Conservation (phyloP, 1,140 invertebrate genomes). For the Amyelois transitella region DNA sequence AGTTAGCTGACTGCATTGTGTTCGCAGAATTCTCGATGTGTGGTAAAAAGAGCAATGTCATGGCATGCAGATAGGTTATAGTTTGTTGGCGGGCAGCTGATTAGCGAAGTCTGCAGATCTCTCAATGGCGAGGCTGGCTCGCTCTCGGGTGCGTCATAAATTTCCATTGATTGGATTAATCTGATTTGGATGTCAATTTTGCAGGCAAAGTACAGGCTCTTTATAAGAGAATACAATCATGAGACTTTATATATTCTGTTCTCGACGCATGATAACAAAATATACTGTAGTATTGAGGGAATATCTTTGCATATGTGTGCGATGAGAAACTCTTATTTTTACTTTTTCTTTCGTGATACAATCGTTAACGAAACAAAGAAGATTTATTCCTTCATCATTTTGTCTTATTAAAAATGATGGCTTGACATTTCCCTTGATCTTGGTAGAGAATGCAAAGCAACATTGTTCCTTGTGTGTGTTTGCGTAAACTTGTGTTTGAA, state of each 20-base stretch:
- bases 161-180: constrained; percentile 76
- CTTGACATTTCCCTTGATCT: constrained; percentile 34
- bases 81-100: constrained; percentile 46
- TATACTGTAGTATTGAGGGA: constrained; percentile 49
- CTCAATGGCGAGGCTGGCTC: constrained; percentile 52
- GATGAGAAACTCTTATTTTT: constrained; percentile 39
- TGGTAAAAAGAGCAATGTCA: constrained; percentile 22
- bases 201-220: constrained; percentile 62
- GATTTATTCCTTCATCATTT: constrained; percentile 66
- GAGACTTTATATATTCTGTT: constrained; percentile 53
- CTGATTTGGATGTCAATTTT: constrained; percentile 75
- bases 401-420: constrained; percentile 67
- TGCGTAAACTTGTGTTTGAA: no score
- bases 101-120: constrained; percentile 55
- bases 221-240: constrained; percentile 67
- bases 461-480: constrained; percentile 1
- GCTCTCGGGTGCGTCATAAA: constrained; percentile 72
- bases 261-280: constrained; percentile 55
- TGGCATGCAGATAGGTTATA: constrained; percentile 37
- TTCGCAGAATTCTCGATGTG: constrained; percentile 9
- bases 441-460: constrained; percentile 17
- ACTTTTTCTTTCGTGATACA: constrained; percentile 45
- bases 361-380: constrained; percentile 60
- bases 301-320: constrained; percentile 39
- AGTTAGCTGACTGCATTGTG: constrained; percentile 5